A percentile compares a stretch with the other conserved stretches of the same genome.
phyloP scores from a whole-genome alignment of 2,888 invertebrate genomes.

The Apodemia mormo region DNA sequence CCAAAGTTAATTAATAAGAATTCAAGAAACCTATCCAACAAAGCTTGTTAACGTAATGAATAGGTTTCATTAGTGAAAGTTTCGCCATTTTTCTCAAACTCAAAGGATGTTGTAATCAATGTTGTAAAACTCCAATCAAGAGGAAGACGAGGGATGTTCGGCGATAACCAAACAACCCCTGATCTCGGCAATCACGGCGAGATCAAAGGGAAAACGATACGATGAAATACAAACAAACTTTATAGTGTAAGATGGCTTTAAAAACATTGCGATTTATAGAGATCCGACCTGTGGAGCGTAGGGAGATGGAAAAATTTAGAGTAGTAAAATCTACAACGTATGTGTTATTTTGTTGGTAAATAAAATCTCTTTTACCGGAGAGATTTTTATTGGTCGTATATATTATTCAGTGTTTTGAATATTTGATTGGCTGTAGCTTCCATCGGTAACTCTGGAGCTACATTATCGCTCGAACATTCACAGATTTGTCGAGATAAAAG shows the following conservation, averaged over 20 bases:
- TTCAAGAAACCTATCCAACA: conserved; percentile 3
- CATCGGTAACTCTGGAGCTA: no score
- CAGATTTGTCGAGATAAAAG: no score
- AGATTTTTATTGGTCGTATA: no score
- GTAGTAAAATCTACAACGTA: background rate
- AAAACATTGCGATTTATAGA: conserved; percentile 1
- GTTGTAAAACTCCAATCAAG: conserved; percentile 14
- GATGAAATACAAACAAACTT: conserved; percentile 12
- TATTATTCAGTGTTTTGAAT: no score
- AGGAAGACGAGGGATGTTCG: conserved; percentile 6
- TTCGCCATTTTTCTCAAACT: conserved; percentile 13
- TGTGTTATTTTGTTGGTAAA: background rate
- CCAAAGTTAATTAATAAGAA: conserved; percentile 6
- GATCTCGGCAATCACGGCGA: conserved; percentile 3
- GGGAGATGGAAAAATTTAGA: background rate
- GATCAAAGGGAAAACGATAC: conserved; percentile 13
- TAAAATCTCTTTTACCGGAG: background rate
- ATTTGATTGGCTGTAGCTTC: no score
- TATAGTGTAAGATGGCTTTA: conserved; percentile 12
- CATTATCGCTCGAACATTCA: no score
- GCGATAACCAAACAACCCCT: conserved; percentile 3
- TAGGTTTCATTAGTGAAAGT: conserved; percentile 8
- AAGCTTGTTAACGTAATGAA: background rate
- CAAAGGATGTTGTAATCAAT: conserved; percentile 9
- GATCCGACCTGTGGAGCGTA: background rate